Base-by-base conservation (phyloP, 2,113 vertebrate species). In the Podocnemis expansa region DNA sequence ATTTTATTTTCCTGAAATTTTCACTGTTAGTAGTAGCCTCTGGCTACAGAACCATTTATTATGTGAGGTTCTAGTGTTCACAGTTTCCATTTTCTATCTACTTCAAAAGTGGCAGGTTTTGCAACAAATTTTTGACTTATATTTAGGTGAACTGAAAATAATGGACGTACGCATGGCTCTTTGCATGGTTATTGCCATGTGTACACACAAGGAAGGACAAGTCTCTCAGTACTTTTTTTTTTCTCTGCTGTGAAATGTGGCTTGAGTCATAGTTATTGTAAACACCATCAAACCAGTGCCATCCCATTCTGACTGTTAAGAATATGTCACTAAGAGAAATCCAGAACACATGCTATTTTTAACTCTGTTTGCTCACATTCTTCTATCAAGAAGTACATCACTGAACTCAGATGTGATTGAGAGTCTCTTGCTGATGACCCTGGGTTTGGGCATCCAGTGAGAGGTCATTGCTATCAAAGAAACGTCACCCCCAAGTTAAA, bases 401-500 rank as follows among this genome's bases (percentile, higher is more conserved):
- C 87, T 89, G 84, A 94, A 90, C 87, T 96, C 87, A 80, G 7
- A 88, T 51, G 1, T 94, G 80, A 89, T 88, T 89, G 82, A 93
- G 90, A 93, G 84, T 78, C 85, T 78, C 80, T 94, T 1, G 43
- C 94, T 54, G 84, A 89, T 92, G 95, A 93, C 94, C 90, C 73
- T 93, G 80, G 60, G 47, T 75, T 94, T 91, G 80, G n/a, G 55
- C 83, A 88, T 95, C 47, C 70, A 83, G 82, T 29, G 89, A 89
- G 80, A 95, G 95, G 90, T 94, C 70, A 93, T 94, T 92, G 89
- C 91, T 93, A 73, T 82, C 78, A 85, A 85, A 95, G 90, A 70
- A 67, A 34, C 88, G 83, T 95, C 86, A 94, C 25, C 78, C 56
- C 14, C 76, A 58, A 38, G 87, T 96, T 96, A 95, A 91, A 93